phyloP scores from a whole-genome alignment of 2,113 vertebrate species.

The Podocnemis expansa region DNA sequence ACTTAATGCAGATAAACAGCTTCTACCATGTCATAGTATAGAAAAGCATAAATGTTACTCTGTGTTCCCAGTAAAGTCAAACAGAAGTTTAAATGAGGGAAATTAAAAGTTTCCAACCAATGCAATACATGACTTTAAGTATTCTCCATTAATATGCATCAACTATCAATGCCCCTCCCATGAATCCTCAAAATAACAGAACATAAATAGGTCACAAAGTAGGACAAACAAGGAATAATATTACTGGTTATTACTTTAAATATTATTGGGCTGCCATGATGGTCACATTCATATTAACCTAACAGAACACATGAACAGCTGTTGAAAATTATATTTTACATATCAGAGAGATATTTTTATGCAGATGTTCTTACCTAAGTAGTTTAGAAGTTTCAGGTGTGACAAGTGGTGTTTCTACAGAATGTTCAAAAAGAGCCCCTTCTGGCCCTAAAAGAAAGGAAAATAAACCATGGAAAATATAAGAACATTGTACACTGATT shows the following conservation, averaged over 20 bases:
- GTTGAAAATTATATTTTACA: not conserved
- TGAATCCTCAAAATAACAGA: not conserved
- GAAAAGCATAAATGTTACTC: not conserved
- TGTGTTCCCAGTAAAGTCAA: not conserved
- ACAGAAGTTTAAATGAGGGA: not conserved
- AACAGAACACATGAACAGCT: not conserved
- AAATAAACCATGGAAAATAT: not conserved
- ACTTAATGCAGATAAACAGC: not conserved
- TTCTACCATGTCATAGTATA: not conserved
- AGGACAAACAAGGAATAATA: not conserved
- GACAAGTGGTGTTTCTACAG: slow-evolving; percentile 90
- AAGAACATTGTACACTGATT: not conserved
- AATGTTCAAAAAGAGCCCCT: slow-evolving; percentile 96
- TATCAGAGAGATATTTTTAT: not conserved
- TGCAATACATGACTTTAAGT: not conserved
- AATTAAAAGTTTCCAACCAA: not conserved
- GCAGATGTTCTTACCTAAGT: slow-evolving; percentile 82
- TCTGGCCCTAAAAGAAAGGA: slow-evolving; percentile 83
- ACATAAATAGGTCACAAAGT: not conserved
- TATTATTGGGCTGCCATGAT: not conserved
- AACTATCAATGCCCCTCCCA: not conserved
- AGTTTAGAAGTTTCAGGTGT: slow-evolving; percentile 87
- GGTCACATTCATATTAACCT: not conserved
- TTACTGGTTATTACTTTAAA: not conserved
- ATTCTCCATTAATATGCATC: not conserved